Evolutionary conservation across 2,797 vertebrate genomes (phyloP), one percentile per base, ranked within the genome.

Genomic region (Falco biarmicus): DNA sequence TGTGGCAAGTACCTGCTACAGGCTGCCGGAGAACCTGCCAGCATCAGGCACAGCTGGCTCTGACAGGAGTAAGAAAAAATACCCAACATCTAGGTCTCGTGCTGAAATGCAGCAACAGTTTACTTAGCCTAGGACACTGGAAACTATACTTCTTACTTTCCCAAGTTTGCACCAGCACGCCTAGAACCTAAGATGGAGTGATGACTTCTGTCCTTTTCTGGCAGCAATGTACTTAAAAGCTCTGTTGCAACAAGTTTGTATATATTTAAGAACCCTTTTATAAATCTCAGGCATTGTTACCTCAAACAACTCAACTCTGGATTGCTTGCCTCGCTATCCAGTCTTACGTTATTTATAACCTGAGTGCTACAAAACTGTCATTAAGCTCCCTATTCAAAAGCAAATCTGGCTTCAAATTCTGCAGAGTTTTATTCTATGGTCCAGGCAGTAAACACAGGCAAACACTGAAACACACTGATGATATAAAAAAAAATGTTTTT

Each of bases 151-250:
- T 19, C 51, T 51, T 60, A 28, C 31, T 56, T 54, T 31, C 31
- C 17, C 28, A 47, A 34, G 15, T 64, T 60, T 70, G 15, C 25
- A 68, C 8, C 1, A 0, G 45, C 51, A 71, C 2, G 1, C 11
- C 39, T 48, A 34, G 21, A 83, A 57, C 15, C 29, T 18, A 39
- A 54, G 14, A 71, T 0, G 0, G 50, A 84, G 15, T 0, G 1
- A 13, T 9, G 17, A 63, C 43, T 59, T 71, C 26, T 17, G 3
- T 11, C 21, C 28, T 37, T 57, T 64, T 81, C 83, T 34, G 32
- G 32, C 22, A 82, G 59, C 13, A 65, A 26, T 1, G 1, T 22
- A 53, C 41, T 68, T 66, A 4, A 37, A 91, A 86, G 26, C 31
- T 57, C 34, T 43, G 22, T 83, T 56, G 37, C 9, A 69, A 21